Evolutionary conservation across 2,113 vertebrate genomes (phyloP), one percentile per base, ranked within the genome.

Genomic region (Baryphthengus martii): DNA sequence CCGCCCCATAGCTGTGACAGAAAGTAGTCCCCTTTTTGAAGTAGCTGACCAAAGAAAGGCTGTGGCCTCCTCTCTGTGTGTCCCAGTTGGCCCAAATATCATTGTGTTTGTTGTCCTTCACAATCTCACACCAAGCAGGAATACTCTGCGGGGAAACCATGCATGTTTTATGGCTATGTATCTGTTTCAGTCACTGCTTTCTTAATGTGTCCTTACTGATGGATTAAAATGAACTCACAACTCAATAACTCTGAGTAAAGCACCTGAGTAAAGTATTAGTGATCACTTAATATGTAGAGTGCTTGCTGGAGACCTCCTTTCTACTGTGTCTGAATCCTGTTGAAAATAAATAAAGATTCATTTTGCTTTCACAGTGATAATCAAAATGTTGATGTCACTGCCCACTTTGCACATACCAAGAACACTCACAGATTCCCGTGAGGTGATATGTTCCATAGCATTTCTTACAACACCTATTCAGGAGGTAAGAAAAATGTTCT

Each of bases 401-500:
- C 33, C 56, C 39, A 2, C 28, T 76, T 74, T 90, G 26, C 21
- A 25, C 44, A n/a, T 28, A 67, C 10, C 0, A 2, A 74, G 68
- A 91, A 78, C 55, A 65, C 16, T 71, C 84, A 71, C 17, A 44
- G 33, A 49, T 65, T 82, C 66, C 88, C 18, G 0, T 0, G 1
- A 75, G 59, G 29, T 86, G 33, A 83, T 39, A 16, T n/a, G 55
- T 77, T 18, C 6, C 50, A 45, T 16, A 35, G 20, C 20, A 52
- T 47, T 84, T 89, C 76, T 90, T 90, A 75, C 75, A 92, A 15
- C 21, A 47, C 8, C 50, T 90, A 77, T 75, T 93, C 75, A 88
- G 39, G 35, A 55, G 29, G 33, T 44, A 93, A 74, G 42, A 88
- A 90, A 88, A 95, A 83, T 77, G 35, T 91, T 86, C 78, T 93